Base-by-base conservation (phyloP, 92 coral and sea anemone species). In the Plumapathes pennacea region DNA sequence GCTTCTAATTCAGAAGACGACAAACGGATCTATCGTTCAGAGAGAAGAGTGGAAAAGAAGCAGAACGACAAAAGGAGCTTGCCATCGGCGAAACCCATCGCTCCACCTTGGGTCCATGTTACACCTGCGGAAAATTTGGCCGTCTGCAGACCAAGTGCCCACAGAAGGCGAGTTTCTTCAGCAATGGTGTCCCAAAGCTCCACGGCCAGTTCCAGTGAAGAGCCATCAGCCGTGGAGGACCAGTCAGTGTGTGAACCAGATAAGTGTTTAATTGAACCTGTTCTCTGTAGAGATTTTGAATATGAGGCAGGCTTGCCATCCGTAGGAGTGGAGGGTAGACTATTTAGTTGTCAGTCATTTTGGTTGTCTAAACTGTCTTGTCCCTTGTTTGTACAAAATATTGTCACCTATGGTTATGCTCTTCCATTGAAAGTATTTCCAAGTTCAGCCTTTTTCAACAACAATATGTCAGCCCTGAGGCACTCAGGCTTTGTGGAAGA, bases 401-500 rank as follows among this genome's bases (percentile, higher is more conserved):
- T 65, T 5, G 52, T 64, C 19, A 30, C 46, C 25, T 55, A 34
- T 20, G 63, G 71, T 40, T 60, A 67, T 36, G 51, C 54, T 4
- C 34, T 77, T 5, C 84, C 71, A 0, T 40, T 77, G 7, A 38
- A 51, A 24, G 38, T 47, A 1, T 50, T 77, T 42, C 75, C 80
- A 13, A 24, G 34, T 26, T 31, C 51, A 33, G 72, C 61, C 20
- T 46, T 47, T 40, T 49, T 80, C 30, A 25, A 24, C 46, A 71
- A 71, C 45, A 71, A 63, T 23, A 7, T 46, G 38, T 60, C 78
- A 17, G 36, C 67, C 4, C 25, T 54, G 11, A 62, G 32, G 34
- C 43, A 77, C 31, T 32, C 72, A 4, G 67, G 36, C 28, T 77
- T 78, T 60, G 71, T 60, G 4, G 46, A 33, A 25, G 54, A 52